Conservation (phyloP, 2,888 invertebrate species). For the Cerastis rubricosa region DNA sequence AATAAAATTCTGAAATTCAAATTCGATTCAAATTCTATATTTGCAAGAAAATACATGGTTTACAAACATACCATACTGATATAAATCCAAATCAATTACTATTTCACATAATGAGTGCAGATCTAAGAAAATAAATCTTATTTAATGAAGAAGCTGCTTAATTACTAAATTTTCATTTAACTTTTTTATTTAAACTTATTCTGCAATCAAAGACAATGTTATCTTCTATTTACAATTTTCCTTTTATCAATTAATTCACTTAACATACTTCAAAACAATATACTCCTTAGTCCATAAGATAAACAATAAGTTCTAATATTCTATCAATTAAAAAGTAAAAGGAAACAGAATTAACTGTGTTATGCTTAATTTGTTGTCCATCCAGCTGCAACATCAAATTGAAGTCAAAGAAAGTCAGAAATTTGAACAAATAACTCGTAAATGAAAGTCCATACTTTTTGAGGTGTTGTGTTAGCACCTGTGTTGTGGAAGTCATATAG, state of each 20-base stretch:
- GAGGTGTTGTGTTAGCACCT: background rate
- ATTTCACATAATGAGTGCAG: background rate
- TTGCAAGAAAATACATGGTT: too few species aligned
- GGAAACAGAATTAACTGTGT: constrained; percentile 9
- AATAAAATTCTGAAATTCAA: too few species aligned
- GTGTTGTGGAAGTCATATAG: background rate
- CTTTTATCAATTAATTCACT: background rate
- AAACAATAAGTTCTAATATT: background rate
- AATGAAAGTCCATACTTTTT: background rate
- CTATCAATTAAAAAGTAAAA: background rate
- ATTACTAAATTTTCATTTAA: background rate
- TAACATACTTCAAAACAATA: background rate
- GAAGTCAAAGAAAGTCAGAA: background rate
- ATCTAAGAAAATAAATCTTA: background rate
- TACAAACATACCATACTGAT: background rate
- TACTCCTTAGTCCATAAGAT: background rate
- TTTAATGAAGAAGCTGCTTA: background rate
- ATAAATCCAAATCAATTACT: background rate
- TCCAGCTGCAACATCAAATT: background rate
- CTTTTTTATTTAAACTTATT: too few species aligned
- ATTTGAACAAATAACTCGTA: background rate
- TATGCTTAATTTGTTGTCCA: background rate
- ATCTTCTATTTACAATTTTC: background rate
- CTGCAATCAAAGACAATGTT: accelerated
- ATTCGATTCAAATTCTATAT: too few species aligned